Conservation (phyloP, 2,888 invertebrate species). For the Beris chalybata region DNA sequence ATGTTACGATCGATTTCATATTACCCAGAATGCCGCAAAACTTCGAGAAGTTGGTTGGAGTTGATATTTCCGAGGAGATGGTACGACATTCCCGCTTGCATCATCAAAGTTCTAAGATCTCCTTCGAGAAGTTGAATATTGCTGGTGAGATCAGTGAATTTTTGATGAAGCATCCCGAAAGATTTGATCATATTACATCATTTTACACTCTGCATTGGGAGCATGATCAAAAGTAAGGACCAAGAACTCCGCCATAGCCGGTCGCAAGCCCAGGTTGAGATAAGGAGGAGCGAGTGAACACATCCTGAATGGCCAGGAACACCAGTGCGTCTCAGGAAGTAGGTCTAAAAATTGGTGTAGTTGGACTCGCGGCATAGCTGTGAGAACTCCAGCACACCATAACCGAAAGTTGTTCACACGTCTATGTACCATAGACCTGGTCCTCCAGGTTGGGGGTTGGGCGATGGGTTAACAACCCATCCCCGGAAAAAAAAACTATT, state of each 20-base stretch:
- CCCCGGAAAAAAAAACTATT: no score
- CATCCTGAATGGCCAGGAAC: no score
- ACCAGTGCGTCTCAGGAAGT: no score
- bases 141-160: conserved; percentile 56
- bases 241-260: not conserved
- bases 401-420: no score
- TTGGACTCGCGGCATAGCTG: no score
- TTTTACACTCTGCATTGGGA: conserved; percentile 83
- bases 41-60: conserved; percentile 62
- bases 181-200: conserved; percentile 71
- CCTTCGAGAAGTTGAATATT: conserved; percentile 62
- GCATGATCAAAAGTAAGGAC: conserved; percentile 66
- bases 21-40: conserved; percentile 63
- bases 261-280: no score
- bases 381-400: no score
- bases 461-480: no score
- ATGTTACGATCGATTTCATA: conserved; percentile 66
- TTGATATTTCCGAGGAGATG: conserved; percentile 74
- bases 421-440: no score
- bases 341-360: no score
- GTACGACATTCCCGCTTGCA: conserved; percentile 65
- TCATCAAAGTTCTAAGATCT: conserved; percentile 56
- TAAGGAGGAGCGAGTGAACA: no score
- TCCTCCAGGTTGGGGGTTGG: no score
- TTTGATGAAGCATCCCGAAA: conserved; percentile 48